A percentile compares a stretch with the other conserved stretches of the same genome.
These are phyloP conservation scores for Stenurella melanura DNA, from an alignment of 2,888 invertebrate genomes.

Conservation along the genomic window DNA sequence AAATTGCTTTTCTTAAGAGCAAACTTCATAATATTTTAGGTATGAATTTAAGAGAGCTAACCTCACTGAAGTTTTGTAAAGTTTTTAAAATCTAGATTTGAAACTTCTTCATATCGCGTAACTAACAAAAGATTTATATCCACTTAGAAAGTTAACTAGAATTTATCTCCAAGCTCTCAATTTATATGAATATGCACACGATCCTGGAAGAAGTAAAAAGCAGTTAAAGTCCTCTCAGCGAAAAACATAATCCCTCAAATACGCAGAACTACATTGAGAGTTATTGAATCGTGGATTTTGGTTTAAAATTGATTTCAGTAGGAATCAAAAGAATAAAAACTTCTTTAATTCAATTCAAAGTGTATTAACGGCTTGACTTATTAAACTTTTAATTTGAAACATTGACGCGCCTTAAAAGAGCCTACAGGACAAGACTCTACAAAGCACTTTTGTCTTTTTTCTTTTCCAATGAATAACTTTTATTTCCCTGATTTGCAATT, in stretches of 20 bases:
- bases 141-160: slow-evolving; percentile 67
- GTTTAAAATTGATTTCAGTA: slow-evolving; percentile 42
- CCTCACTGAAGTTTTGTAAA: slow-evolving; percentile 51
- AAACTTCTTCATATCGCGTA: slow-evolving; percentile 68
- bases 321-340: slow-evolving; percentile 47
- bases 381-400: slow-evolving; percentile 50
- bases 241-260: slow-evolving; percentile 36
- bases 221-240: slow-evolving; percentile 12
- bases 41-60: slow-evolving; percentile 51
- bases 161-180: slow-evolving; percentile 63
- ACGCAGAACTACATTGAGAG: slow-evolving; percentile 32
- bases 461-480: not conserved
- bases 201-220: slow-evolving; percentile 25
- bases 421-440: not conserved
- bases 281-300: slow-evolving; percentile 39
- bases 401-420: slow-evolving; percentile 39
- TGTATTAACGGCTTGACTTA: slow-evolving; percentile 52
- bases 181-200: slow-evolving; percentile 66
- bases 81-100: slow-evolving; percentile 67
- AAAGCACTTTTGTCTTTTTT: not conserved
- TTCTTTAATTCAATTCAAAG: slow-evolving; percentile 49
- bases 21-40: slow-evolving; percentile 56
- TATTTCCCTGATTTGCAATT: not conserved
- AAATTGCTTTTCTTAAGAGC: slow-evolving; percentile 53
- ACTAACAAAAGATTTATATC: slow-evolving; percentile 70